phyloP scores from a whole-genome alignment of 2,797 vertebrate species.

The Hoplostethus mediterraneus region DNA sequence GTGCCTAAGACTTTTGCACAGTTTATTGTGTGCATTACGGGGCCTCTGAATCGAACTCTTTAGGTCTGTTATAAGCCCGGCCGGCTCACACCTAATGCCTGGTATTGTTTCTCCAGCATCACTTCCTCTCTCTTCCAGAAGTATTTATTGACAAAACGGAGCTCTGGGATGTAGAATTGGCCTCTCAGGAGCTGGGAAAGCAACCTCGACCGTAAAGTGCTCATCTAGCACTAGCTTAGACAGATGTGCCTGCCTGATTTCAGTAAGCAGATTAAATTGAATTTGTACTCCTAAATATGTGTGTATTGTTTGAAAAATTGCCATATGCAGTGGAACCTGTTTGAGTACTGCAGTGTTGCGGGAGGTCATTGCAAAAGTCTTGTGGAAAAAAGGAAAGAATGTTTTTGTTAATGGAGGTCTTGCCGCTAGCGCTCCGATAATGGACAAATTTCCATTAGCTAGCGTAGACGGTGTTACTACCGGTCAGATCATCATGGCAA shows the following conservation, averaged over 20 bases:
- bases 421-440: too few relatives aligned
- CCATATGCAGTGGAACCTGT: background rate
- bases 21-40: background rate
- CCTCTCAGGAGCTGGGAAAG: conserved; percentile 68
- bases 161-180: conserved; percentile 59
- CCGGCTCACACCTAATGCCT: conserved; percentile 33
- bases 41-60: background rate
- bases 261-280: conserved; percentile 35
- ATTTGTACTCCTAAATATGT: conserved; percentile 15
- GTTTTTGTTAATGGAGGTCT: too few relatives aligned
- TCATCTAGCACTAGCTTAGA: conserved; percentile 35
- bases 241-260: conserved; percentile 61
- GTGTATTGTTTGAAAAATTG: background rate
- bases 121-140: conserved; percentile 52
- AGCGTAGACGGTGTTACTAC: too few relatives aligned
- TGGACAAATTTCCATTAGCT: too few relatives aligned
- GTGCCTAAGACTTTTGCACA: too few relatives aligned
- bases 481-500: background rate
- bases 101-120: conserved; percentile 61
- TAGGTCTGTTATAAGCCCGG: conserved; percentile 36
- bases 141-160: conserved; percentile 56
- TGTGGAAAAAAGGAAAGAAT: too few relatives aligned
- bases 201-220: conserved; percentile 63
- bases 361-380: too few relatives aligned
- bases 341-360: too few relatives aligned